Evolutionary conservation across 2,797 vertebrate species (phyloP).

Genomic region (Vespertilio murinus): DNA sequence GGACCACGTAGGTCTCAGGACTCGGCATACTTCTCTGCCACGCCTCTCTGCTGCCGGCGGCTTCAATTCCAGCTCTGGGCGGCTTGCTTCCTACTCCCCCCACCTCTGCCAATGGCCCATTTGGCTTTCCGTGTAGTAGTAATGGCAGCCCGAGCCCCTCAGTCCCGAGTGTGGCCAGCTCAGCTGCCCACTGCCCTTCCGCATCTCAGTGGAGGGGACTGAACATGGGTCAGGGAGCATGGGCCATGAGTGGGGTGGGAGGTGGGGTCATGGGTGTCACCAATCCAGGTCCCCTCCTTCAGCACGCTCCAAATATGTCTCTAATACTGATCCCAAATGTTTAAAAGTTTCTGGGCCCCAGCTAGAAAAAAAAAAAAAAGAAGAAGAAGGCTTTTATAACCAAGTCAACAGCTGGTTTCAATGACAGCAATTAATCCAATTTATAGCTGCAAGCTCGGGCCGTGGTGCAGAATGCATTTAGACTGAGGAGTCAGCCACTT

Average conservation of each 20-base stretch:
- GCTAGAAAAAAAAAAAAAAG: neutral
- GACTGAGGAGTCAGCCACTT: neutral
- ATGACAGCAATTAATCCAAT: conserved; percentile 18
- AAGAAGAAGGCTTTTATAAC: neutral
- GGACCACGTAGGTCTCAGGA: neutral
- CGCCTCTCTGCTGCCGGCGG: no score
- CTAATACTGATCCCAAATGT: neutral
- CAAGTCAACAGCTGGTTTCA: conserved; percentile 20
- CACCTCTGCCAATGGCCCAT: neutral
- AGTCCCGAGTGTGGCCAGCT: neutral
- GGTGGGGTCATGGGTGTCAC: neutral
- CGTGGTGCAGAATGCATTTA: neutral
- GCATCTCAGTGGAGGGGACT: neutral
- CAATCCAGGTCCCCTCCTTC: no score
- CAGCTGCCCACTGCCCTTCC: neutral
- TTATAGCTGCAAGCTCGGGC: neutral
- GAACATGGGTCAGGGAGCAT: neutral
- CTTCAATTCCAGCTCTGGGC: neutral
- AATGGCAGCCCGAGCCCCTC: neutral
- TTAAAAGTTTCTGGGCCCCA: neutral
- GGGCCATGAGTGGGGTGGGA: neutral
- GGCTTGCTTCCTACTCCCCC: neutral
- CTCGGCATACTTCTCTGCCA: fast-evolving
- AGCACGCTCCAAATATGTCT: neutral
- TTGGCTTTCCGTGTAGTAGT: neutral